Evolutionary conservation across 2,113 vertebrate genomes (phyloP).

Genomic region (Phalacrocorax carbo): DNA sequence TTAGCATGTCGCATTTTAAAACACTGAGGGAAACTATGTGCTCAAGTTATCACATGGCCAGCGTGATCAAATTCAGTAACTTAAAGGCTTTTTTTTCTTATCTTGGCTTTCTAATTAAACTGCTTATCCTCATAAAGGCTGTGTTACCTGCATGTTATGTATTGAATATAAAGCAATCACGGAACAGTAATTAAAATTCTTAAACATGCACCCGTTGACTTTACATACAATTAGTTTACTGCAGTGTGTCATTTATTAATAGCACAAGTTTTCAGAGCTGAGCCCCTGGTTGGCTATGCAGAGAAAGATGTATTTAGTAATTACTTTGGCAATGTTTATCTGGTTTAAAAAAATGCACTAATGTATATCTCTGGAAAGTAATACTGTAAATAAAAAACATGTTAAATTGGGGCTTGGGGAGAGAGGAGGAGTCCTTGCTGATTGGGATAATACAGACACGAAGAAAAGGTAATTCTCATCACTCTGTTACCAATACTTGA

Average conservation of each 20-base stretch:
- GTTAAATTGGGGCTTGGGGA: conserved; percentile 24
- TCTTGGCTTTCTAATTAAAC: conserved; percentile 79
- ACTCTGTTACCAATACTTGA: conserved; percentile 1
- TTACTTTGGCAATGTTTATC: conserved; percentile 63
- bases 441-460: conserved; percentile 16
- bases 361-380: conserved; percentile 46
- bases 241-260: conserved; percentile 64
- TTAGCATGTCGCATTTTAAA: conserved; percentile 62
- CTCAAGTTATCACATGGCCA: conserved; percentile 48
- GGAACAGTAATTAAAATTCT: conserved; percentile 78
- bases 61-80: conserved; percentile 62
- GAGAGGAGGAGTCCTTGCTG: not conserved
- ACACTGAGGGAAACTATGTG: conserved; percentile 30
- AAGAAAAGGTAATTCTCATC: conserved; percentile 52
- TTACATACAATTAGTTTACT: conserved; percentile 75
- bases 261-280: conserved; percentile 29
- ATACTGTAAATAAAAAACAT: conserved; percentile 25
- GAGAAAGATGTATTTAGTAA: conserved; percentile 66
- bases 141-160: conserved; percentile 74
- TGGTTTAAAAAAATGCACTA: conserved; percentile 48
- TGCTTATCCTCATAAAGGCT: conserved; percentile 75
- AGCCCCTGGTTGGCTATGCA: conserved; percentile 9
- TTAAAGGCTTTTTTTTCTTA: conserved; percentile 73
- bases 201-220: conserved; percentile 66
- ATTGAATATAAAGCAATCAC: conserved; percentile 76